Percentiles rank a stretch among this genome's conserved stretches.
Evolutionary conservation across 2,888 invertebrate genomes (phyloP).

Genomic region (Perdita meconis): DNA sequence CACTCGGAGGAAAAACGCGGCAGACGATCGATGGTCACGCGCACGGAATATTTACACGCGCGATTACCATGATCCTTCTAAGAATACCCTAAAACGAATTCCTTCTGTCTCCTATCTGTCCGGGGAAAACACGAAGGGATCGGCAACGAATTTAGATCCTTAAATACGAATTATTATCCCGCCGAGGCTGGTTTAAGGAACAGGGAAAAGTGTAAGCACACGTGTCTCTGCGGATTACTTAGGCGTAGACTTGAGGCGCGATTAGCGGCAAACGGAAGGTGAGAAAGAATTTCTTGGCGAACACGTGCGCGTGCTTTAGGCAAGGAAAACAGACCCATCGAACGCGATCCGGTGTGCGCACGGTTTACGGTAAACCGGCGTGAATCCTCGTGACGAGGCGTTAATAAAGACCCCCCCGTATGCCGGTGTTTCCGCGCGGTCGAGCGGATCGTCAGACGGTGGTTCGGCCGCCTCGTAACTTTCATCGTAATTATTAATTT

Average conservation of each 20-base stretch:
- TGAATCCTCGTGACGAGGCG: conserved; percentile 70
- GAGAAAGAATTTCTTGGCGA: not conserved
- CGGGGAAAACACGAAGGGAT: conserved; percentile 9
- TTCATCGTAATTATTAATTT: conserved; percentile 80
- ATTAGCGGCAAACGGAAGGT: conserved; percentile 16
- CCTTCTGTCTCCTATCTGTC: not conserved
- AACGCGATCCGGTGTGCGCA: conserved; percentile 68
- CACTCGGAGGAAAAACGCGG: conserved; percentile 23
- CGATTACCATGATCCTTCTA: conserved; percentile 21
- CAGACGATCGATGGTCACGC: conserved; percentile 33
- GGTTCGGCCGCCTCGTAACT: conserved; percentile 63
- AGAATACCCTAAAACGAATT: not conserved
- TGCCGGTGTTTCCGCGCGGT: conserved; percentile 40
- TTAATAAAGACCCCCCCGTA: conserved; percentile 65
- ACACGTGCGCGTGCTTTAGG: not conserved
- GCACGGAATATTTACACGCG: conserved; percentile 20
- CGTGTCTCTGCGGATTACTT: conserved; percentile 69
- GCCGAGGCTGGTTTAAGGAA: conserved; percentile 5
- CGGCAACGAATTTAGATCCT: not conserved
- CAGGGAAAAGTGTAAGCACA: conserved; percentile 40
- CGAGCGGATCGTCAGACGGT: conserved; percentile 57
- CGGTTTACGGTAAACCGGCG: conserved; percentile 72
- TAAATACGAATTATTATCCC: conserved; percentile 2
- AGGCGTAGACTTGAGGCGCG: conserved; percentile 44
- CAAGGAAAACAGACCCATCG: conserved; percentile 63